Evolutionary conservation across 2,888 invertebrate species (phyloP).

Genomic region (Oasisia sp.): DNA sequence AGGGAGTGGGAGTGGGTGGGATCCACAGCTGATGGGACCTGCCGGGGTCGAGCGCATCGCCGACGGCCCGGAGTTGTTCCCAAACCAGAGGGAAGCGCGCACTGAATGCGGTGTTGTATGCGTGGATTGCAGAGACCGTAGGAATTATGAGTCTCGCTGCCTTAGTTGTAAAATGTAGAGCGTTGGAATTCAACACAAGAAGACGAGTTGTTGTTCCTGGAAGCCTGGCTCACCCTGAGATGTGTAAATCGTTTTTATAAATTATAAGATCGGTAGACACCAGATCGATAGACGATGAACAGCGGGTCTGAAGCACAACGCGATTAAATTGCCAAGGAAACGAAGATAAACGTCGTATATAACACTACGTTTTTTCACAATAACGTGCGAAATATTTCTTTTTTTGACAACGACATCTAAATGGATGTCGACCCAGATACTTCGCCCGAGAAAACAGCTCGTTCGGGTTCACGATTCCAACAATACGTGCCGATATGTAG

Average conservation of each 20-base stretch:
- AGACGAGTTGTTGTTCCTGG: neutral
- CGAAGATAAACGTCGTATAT: neutral
- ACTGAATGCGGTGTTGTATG: neutral
- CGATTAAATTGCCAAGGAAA: neutral
- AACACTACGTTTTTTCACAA: too few species aligned
- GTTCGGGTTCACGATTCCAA: neutral
- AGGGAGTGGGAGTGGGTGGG: too few species aligned
- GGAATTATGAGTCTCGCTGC: neutral
- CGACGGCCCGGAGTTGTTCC: neutral
- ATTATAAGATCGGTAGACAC: neutral
- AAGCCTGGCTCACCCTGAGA: neutral
- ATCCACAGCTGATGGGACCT: neutral
- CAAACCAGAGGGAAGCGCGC: neutral
- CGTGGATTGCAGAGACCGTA: neutral
- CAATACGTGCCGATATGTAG: neutral
- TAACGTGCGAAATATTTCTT: too few species aligned
- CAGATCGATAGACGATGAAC: neutral
- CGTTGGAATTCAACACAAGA: neutral
- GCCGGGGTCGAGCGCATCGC: neutral
- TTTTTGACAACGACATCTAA: neutral
- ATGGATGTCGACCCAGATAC: neutral
- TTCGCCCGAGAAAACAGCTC: neutral
- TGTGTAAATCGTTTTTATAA: neutral
- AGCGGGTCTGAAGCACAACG: neutral
- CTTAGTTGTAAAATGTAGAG: neutral